Evolutionary conservation across 1,140 invertebrate species (phyloP), one percentile per base, ranked within the genome.

Genomic region (Bombus pyrosoma): DNA sequence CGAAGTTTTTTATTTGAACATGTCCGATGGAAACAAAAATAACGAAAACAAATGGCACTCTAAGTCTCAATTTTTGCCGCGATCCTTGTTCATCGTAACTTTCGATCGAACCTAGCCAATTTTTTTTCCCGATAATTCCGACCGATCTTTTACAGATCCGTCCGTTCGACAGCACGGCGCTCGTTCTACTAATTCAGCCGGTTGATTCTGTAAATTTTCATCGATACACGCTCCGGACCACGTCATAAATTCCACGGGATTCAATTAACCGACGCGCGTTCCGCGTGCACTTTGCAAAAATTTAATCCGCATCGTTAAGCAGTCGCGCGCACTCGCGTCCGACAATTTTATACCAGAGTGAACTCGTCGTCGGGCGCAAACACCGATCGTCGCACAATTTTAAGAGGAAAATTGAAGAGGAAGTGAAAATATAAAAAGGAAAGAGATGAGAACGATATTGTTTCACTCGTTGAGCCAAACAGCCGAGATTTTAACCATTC

Each of bases 401-500:
- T 34, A 22, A 22, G 75, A 77, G 57, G 47, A 15, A 12, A 76
- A n/a, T 25, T 4, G 4, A 39, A 28, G 12, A 75, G 28, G 9
- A 62, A 76, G 57, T 34, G 72, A 32, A 28, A 18, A 18, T 34
- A 34, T 34, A n/a, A 8, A 62, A 32, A 81, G 4, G 28, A 34
- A 72, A 32, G 47, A 71, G 39, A 72, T 12, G 39, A n/a, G n/a
- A 75, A 74, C 68, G 57, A 88, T 2, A 18, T 28, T 78, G 47
- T 79, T 53, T 84, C 64, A 28, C 80, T 68, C 85, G 81, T 69
- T 62, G 86, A 88, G 74, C 84, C 91, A 87, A 59, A 86, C 83
- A 91, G 86, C 85, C 89, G 88, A 93, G 91, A 93, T 92, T 91
- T 93, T 94, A 95, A 94, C 91, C 86, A 91, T 83, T 85, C 91